Evolutionary conservation across 2,113 vertebrate species (phyloP), one percentile per base, ranked within the genome.

Genomic region (Mobula hypostoma): DNA sequence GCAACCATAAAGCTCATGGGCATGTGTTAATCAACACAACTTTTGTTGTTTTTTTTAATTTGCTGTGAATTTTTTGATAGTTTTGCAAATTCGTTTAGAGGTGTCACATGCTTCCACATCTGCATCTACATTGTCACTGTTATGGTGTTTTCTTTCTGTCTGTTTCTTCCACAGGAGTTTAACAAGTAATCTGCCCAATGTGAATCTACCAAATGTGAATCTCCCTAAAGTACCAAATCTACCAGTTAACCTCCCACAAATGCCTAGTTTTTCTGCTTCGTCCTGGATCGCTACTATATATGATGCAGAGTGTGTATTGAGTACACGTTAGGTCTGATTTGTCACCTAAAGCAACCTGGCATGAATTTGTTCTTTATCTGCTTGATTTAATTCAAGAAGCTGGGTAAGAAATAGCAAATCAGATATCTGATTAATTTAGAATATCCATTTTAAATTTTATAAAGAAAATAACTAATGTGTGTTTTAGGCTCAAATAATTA

Each of bases 261-360:
- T 99, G 99, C 99, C 98, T 97, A 97, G 97, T 97, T 99, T 99
- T 99, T 99, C 99, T 97, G 98, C 99, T 98, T 99, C 99, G 97
- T 99, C 99, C 97, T 99, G 98, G 98, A 98, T 98, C 97, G 96
- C 98, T 96, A 97, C 98, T 98, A 99, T 98, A 96, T 99, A 99
- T 99, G 98, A 99, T 98, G 98, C 98, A 97, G 99, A 99, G 99
- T 99, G 99, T 99, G 99, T 99, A 99, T 99, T 99, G 97, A 98
- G 98, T 98, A 99, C 97, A 97, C 97, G 97, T 97, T 97, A 99
- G 98, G 98, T 97, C 96, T 98, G 95, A 97, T 98, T 97, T 97
- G 96, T 97, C 95, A 97, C 96, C 96, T 96, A 96, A 96, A 96
- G 96, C 97, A 96, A 97, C 97, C 98, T 99, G 97, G 98, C 98